These are phyloP conservation scores for Caenorhabditis uteleia DNA, from an alignment of 2,888 invertebrate genomes.

Conservation along the genomic window DNA sequence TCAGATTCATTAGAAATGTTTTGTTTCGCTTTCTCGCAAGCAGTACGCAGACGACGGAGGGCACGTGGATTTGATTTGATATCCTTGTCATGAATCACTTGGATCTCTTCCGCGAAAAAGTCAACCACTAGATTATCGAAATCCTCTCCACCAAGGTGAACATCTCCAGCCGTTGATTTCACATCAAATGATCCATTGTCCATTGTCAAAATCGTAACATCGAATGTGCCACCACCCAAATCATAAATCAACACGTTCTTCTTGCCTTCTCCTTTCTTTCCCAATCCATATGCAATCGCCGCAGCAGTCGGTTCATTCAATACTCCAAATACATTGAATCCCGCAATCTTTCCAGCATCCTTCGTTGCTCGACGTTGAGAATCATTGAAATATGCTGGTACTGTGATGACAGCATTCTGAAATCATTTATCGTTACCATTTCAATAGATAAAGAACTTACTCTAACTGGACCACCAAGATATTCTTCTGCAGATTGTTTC, in stretches of 20 bases:
- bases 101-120: too few species aligned
- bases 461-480: slow-evolving; percentile 75
- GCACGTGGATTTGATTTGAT: too few species aligned
- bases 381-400: slow-evolving; percentile 81
- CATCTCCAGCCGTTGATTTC: not conserved
- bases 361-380: slow-evolving; percentile 76
- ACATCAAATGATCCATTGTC: slow-evolving; percentile 6
- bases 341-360: slow-evolving; percentile 72
- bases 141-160: slow-evolving; percentile 5
- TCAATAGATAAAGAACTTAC: too few species aligned
- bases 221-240: not conserved
- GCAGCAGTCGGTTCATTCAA: slow-evolving; percentile 1
- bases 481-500: slow-evolving; percentile 1
- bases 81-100: too few species aligned
- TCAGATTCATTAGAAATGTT: too few species aligned
- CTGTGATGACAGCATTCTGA: slow-evolving; percentile 85
- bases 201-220: slow-evolving; percentile 2
- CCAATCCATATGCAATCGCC: slow-evolving; percentile 3
- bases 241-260: slow-evolving; percentile 59
- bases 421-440: too few species aligned
- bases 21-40: too few species aligned
- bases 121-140: slow-evolving; percentile 1
- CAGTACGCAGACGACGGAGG: too few species aligned
- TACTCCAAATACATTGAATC: slow-evolving; percentile 62
- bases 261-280: not conserved